Conservation (phyloP, 2,888 invertebrate genomes). For the Microdon myrmicae region DNA sequence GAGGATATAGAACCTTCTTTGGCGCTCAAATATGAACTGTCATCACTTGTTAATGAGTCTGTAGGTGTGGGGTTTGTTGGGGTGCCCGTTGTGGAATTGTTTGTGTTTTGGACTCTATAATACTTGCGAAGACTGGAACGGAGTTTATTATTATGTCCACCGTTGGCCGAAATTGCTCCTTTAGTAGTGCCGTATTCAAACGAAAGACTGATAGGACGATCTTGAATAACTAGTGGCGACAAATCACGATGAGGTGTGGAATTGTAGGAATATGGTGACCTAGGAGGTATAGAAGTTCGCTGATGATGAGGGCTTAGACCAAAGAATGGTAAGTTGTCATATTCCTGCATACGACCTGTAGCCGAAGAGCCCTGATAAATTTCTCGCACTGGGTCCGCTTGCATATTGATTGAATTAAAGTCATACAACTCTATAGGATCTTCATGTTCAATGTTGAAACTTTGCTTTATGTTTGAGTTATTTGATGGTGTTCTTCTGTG, state of each 20-base stretch:
- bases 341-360: constrained; percentile 60
- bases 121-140: constrained; percentile 84
- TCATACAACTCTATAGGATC: constrained; percentile 61
- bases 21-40: constrained; percentile 89
- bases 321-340: constrained; percentile 58
- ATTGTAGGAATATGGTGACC: constrained; percentile 49
- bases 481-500: constrained; percentile 85
- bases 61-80: constrained; percentile 88
- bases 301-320: constrained; percentile 42
- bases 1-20: constrained; percentile 77
- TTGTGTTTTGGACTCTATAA: constrained; percentile 69
- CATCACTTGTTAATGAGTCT: constrained; percentile 86
- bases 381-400: constrained; percentile 30
- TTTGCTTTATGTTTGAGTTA: constrained; percentile 72
- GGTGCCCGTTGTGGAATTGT: constrained; percentile 71
- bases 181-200: constrained; percentile 69
- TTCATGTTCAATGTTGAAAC: constrained; percentile 73
- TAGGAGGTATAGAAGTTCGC: constrained; percentile 35
- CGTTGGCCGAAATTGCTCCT: constrained; percentile 44
- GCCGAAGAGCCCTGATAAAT: constrained; percentile 33
- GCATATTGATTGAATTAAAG: constrained; percentile 58
- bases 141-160: constrained; percentile 70
- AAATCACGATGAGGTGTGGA: constrained; percentile 47
- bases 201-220: constrained; percentile 66
- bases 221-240: constrained; percentile 55